Evolutionary conservation across 2,888 invertebrate genomes (phyloP).

Genomic region (Brachypalpus laphriformis): DNA sequence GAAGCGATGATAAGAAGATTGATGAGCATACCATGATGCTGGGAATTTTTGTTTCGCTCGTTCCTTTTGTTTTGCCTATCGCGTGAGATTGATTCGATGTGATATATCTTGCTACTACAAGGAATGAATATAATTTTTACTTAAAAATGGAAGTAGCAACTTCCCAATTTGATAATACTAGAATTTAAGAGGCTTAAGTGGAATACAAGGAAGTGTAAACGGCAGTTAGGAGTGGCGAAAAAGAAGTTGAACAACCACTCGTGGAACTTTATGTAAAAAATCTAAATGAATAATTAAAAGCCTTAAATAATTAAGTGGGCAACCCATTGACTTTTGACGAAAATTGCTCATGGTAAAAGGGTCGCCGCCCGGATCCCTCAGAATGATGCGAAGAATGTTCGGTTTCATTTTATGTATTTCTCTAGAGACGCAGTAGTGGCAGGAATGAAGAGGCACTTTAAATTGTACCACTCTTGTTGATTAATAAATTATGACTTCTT

Average conservation of each 20-base stretch:
- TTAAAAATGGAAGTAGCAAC: not conserved
- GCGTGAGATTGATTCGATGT: constrained; percentile 23
- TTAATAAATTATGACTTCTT: not conserved
- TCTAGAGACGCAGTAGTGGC: not conserved
- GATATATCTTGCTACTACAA: not conserved
- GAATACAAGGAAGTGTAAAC: too few relatives aligned
- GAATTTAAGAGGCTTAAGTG: not conserved
- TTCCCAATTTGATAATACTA: not conserved
- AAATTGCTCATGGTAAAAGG: not conserved
- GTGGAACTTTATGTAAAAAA: too few relatives aligned
- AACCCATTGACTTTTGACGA: not conserved
- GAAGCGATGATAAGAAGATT: constrained; percentile 64
- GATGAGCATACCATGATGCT: constrained; percentile 53
- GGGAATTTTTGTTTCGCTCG: not conserved
- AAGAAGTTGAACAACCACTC: too few relatives aligned
- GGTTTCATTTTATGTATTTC: not conserved
- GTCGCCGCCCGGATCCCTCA: not conserved
- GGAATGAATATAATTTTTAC: not conserved
- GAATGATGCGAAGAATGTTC: not conserved
- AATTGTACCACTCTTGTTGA: not conserved
- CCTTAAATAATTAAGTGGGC: not conserved
- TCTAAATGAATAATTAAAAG: not conserved
- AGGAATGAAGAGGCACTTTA: not conserved
- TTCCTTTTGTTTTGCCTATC: not conserved
- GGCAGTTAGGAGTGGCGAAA: too few relatives aligned